Evolutionary conservation across 2,797 vertebrate species (phyloP).

Genomic region (Clarias pachynema): DNA sequence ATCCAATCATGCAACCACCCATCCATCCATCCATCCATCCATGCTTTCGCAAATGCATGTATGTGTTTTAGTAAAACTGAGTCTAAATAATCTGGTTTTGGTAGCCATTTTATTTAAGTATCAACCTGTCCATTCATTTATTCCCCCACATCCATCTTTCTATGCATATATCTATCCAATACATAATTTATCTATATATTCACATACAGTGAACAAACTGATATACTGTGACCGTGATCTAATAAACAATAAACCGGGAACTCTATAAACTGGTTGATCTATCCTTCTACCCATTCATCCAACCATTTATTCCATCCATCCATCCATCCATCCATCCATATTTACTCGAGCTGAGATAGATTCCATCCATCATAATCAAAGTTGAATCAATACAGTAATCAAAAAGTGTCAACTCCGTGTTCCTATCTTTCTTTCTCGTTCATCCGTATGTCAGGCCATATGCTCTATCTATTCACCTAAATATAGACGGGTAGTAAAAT

Average conservation of each 20-base stretch:
- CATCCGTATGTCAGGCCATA: conserved; percentile 14
- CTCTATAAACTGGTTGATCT: background rate
- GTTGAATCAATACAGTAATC: background rate
- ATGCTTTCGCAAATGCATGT: background rate
- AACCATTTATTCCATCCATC: background rate
- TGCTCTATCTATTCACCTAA: conserved; percentile 3
- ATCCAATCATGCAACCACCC: background rate
- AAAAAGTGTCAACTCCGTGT: background rate
- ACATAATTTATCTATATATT: background rate
- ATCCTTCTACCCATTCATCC: background rate
- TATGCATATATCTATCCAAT: background rate
- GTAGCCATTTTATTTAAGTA: background rate
- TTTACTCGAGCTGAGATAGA: background rate
- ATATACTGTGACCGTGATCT: background rate
- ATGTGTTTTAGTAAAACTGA: background rate
- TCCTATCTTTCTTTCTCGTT: background rate
- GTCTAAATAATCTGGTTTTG: background rate
- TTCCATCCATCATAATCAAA: conserved; percentile 16
- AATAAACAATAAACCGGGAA: background rate
- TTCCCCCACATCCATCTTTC: background rate
- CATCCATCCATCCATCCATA: background rate
- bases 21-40: background rate
- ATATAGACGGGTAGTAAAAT: background rate
- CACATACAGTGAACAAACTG: too few species aligned
- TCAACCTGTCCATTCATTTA: too few species aligned